A percentile compares a stretch with the other conserved stretches of the same genome.
These are phyloP conservation scores for Ianthella basta DNA, from an alignment of 37 sponge, comb jelly and placozoan genomes.

Conservation along the genomic window DNA sequence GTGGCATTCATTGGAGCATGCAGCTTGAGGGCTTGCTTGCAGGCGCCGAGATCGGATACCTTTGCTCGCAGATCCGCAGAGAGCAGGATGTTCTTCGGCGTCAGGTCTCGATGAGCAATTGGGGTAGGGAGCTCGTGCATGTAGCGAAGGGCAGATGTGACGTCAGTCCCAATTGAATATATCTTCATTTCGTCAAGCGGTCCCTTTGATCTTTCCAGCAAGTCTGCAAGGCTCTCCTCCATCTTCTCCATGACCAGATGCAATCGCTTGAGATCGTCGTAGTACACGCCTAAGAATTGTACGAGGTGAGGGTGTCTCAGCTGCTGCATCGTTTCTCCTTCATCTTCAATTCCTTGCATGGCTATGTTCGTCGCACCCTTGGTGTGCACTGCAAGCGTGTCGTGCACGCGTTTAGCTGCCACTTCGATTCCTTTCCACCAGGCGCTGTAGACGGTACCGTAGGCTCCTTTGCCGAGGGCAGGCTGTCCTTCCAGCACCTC, in stretches of 20 bases:
- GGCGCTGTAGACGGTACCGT: not conserved
- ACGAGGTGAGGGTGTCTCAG: constrained; percentile 26
- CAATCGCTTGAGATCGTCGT: not conserved
- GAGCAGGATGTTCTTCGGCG: constrained; percentile 34
- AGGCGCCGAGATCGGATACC: constrained; percentile 24
- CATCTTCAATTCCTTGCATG: not conserved
- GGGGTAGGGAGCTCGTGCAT: not conserved
- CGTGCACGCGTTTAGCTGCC: constrained; percentile 9
- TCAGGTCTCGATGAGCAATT: constrained; percentile 23
- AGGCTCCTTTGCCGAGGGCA: constrained; percentile 16
- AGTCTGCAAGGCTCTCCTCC: not conserved
- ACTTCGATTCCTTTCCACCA: constrained; percentile 22
- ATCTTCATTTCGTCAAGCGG: not conserved
- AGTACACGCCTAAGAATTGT: constrained; percentile 9
- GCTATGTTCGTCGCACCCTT: not conserved
- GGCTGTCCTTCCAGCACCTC: not conserved
- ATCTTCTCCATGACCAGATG: constrained; percentile 1
- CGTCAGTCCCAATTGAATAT: not conserved
- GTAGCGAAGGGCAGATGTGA: constrained; percentile 19
- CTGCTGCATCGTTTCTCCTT: not conserved
- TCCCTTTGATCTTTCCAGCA: not conserved
- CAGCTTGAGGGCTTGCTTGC: not conserved
- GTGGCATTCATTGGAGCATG: not conserved
- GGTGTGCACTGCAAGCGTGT: not conserved
- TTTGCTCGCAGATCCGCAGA: constrained; percentile 1